Evolutionary conservation across 2,797 vertebrate genomes (phyloP), one percentile per base, ranked within the genome.

Genomic region (Tapirus indicus): DNA sequence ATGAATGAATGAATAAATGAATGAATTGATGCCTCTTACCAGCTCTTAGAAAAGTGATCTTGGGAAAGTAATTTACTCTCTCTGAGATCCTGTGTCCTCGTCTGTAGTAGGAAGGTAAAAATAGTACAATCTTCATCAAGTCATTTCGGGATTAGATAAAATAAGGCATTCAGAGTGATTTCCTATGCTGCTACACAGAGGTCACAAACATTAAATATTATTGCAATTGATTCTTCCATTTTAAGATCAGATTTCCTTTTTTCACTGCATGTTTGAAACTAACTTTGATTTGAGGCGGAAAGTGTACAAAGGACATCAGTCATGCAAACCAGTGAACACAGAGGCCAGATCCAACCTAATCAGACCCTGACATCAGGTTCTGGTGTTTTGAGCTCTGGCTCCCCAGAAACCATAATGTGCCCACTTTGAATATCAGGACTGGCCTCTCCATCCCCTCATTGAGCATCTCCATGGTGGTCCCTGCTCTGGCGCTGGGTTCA

Each of bases 381-480:
- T 1, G 1, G 18, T 0, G 18, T 17, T 90, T 74, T 35, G 32
- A 72, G 68, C 44, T 16, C 47, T 11, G 3, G 10, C 3, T 52
- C 29, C 58, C 32, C n/a, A 16, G 54, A n/a, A 3, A 25, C 20
- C 4, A 0, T 2, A 8, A 23, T 1, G 10, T 6, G 5, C 1
- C 16, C 47, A 2, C 21, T 4, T 8, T 0, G 0, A 3, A 3
- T 4, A 2, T 6, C 20, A 5, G 9, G 18, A 10, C 60, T 5
- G 13, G 12, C 29, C 18, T 8, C 23, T 5, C 7, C 2, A 0
- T 4, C 16, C 44, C 8, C 13, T 41, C 1, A 4, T 2, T 0
- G 56, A 13, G 49, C 16, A 0, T 7, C 18, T 16, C 0, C 0
- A 1, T 2, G 0, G 0, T 7, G 2, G 17, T 27, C 32, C 56